Evolutionary conservation across 2,113 vertebrate species (phyloP).

Genomic region (Pogona vitticeps): DNA sequence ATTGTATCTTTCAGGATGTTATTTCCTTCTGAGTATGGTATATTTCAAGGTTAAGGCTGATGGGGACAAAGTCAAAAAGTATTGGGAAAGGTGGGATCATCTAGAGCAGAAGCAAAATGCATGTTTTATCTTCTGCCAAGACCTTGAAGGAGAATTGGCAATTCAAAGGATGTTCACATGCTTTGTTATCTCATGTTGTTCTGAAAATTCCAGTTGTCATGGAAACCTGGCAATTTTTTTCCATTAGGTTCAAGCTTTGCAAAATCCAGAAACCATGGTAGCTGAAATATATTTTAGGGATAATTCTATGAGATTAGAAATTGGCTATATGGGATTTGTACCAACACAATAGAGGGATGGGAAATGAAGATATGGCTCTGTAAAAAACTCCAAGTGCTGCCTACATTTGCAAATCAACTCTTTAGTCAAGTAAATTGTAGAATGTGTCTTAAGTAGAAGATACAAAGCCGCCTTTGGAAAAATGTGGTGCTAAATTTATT

Average conservation of each 20-base stretch:
- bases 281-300: constrained; percentile 9
- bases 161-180: too few relatives aligned
- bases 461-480: too few relatives aligned
- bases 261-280: background rate
- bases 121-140: too few relatives aligned
- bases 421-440: too few relatives aligned
- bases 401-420: background rate
- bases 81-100: too few relatives aligned
- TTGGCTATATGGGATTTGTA: background rate
- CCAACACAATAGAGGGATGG: too few relatives aligned
- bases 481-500: too few relatives aligned
- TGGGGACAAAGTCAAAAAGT: background rate
- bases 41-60: background rate
- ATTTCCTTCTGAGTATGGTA: background rate
- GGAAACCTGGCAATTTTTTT: background rate
- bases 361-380: background rate
- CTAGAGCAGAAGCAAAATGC: too few relatives aligned
- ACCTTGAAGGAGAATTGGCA: too few relatives aligned
- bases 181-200: background rate
- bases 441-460: too few relatives aligned
- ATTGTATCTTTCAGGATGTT: background rate
- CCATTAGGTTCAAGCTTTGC: background rate
- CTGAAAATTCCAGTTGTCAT: background rate
- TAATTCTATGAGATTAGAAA: background rate
- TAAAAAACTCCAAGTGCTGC: background rate